Evolutionary conservation across 2,888 invertebrate species (phyloP), one percentile per base, ranked within the genome.

Genomic region (Allygus modestus): DNA sequence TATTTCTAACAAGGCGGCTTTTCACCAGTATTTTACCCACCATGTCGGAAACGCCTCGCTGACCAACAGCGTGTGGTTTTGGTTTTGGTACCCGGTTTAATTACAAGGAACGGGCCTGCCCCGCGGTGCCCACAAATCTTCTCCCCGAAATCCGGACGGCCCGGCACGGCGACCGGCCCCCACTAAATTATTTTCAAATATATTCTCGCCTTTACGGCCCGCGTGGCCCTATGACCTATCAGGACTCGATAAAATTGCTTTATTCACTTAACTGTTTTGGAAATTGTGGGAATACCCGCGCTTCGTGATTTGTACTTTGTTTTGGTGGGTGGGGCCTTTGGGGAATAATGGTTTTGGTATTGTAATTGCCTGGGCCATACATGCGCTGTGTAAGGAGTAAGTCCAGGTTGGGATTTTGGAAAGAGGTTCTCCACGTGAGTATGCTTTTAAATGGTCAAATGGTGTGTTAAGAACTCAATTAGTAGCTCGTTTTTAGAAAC

Each of bases 261-360:
- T 69, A 69, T 69, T 69, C 69, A 69, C 69, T 69, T 69, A 69
- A 69, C 69, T 69, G 69, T 69, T 69, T 33, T 69, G 69, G 69
- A 69, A 69, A 69, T 69, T 69, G 69, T 69, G 69, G 69, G 69
- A 69, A 69, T 69, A 69, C 69, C n/a, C 33, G 69, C 31, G 23
- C 69, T 17, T 23, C 2, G 23, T 54, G 54, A 54, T 54, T 54
- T 54, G 54, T 54, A 20, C 23, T 54, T 54, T 54, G 54, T 54
- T 54, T 54, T 54, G 54, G 54, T 54, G 54, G 54, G 54, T 54
- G 54, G 1, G 54, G 23, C 54, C 4, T 54, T 54, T 23, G 20
- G 9, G 20, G 23, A 54, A 11, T 23, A 20, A 54, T 54, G 54
- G 54, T 23, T 54, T 54, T 54, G 0, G 54, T 54, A 54, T 54